These are phyloP conservation scores for Melitaea athalia DNA, from an alignment of 2,888 invertebrate species.

Conservation along the genomic window DNA sequence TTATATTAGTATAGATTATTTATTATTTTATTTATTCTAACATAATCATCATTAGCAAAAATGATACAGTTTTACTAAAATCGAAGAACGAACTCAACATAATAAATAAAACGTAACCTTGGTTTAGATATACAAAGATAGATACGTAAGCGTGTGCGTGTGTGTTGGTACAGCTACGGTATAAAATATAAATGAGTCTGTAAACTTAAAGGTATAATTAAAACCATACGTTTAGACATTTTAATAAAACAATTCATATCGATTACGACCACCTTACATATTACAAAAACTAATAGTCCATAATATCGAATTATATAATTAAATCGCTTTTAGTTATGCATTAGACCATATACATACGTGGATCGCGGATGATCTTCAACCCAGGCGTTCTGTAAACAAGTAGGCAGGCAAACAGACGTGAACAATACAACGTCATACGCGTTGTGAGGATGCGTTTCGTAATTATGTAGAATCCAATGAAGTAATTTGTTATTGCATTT, in stretches of 20 bases:
- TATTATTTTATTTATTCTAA: no score
- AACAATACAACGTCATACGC: constrained; percentile 29
- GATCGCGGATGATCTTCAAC: constrained; percentile 32
- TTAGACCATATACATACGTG: constrained; percentile 9
- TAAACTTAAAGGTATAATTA: no score
- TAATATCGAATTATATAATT: not conserved
- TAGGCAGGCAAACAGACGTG: constrained; percentile 55
- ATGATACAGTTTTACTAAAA: not conserved
- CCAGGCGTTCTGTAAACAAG: constrained; percentile 53
- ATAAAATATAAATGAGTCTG: no score
- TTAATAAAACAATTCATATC: no score
- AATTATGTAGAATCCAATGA: constrained; percentile 22
- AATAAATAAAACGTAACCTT: not conserved
- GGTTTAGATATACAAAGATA: not conserved
- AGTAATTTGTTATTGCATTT: constrained; percentile 25
- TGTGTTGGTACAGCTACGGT: no score
- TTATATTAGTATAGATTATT: no score
- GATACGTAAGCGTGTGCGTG: not conserved
- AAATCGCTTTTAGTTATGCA: constrained; percentile 10
- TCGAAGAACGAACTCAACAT: not conserved
- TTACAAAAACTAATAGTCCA: not conserved
- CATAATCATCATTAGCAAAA: no score
- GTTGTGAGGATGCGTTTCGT: constrained; percentile 29
- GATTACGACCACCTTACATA: no score
- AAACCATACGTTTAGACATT: no score